These are phyloP conservation scores for Collichthys lucidus DNA, from an alignment of 2,113 vertebrate genomes.

Conservation along the genomic window DNA sequence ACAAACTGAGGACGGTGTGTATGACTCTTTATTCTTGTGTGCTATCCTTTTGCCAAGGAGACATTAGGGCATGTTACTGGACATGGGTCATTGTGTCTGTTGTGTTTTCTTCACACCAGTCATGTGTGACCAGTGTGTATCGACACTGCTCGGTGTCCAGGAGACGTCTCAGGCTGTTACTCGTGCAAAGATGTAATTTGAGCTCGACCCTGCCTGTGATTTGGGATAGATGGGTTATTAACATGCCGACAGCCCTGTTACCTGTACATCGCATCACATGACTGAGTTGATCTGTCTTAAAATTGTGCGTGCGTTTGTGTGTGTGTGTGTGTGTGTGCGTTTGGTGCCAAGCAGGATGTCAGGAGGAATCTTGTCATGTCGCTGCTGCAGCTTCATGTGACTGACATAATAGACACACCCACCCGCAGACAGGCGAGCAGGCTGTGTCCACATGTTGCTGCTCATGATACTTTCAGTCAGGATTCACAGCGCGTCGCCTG, in stretches of 20 bases:
- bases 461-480: constrained; percentile 15
- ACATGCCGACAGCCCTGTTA: not conserved
- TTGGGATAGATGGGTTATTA: not conserved
- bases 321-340: not conserved
- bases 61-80: constrained; percentile 4
- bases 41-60: constrained; percentile 10
- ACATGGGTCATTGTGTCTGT: constrained; percentile 14
- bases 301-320: constrained; percentile 14
- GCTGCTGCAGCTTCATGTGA: constrained; percentile 51
- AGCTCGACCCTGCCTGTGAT: not conserved
- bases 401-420: constrained; percentile 70
- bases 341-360: constrained; percentile 39
- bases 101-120: constrained; percentile 21
- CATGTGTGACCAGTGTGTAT: not conserved
- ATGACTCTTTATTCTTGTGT: constrained; percentile 33
- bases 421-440: constrained; percentile 35
- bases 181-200: not conserved
- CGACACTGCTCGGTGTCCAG: not conserved
- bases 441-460: constrained; percentile 62
- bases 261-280: constrained; percentile 1
- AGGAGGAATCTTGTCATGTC: constrained; percentile 30
- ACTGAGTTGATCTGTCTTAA: constrained; percentile 1
- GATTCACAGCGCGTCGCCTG: constrained; percentile 14
- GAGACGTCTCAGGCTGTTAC: not conserved
- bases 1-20: constrained; percentile 63